phyloP scores from a whole-genome alignment of 2,797 vertebrate genomes.

The Lateolabrax maculatus region DNA sequence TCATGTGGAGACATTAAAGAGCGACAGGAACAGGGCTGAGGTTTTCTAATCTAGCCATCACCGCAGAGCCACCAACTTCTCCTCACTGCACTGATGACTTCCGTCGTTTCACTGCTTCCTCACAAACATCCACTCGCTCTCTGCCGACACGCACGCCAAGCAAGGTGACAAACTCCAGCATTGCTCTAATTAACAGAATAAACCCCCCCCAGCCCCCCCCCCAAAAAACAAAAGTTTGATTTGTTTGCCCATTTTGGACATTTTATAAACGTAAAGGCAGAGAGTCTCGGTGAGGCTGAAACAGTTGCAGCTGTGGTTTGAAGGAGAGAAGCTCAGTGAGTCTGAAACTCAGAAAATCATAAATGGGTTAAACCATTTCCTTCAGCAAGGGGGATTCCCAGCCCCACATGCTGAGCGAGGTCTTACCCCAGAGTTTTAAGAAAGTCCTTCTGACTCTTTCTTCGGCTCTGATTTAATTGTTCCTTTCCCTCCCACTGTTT shows the following conservation, averaged over 20 bases:
- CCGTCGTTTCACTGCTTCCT: constrained; percentile 64
- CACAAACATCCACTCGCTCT: constrained; percentile 41
- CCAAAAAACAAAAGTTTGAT: background rate
- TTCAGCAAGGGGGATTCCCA: constrained; percentile 72
- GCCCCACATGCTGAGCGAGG: constrained; percentile 58
- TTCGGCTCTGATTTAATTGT: constrained; percentile 23
- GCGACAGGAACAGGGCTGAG: constrained; percentile 40
- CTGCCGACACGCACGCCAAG: background rate
- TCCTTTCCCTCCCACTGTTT: constrained; percentile 23
- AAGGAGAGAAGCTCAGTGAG: constrained; percentile 22
- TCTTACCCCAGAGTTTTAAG: constrained; percentile 35
- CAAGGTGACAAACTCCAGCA: background rate
- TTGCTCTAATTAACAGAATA: background rate
- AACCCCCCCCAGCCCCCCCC: too few species aligned
- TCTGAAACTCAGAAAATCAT: constrained; percentile 39
- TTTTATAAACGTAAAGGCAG: constrained; percentile 5
- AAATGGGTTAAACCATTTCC: constrained; percentile 78
- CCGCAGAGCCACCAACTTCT: constrained; percentile 53
- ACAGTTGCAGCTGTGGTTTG: constrained; percentile 31
- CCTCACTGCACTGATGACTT: constrained; percentile 64
- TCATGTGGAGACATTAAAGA: background rate
- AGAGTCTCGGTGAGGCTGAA: constrained; percentile 10
- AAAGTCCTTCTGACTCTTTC: constrained; percentile 18
- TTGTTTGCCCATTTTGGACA: background rate
- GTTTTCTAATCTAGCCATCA: constrained; percentile 63